Evolutionary conservation across 37 sponge, comb jelly and placozoan species (phyloP).

Genomic region (Cliona cf. orientalis): DNA sequence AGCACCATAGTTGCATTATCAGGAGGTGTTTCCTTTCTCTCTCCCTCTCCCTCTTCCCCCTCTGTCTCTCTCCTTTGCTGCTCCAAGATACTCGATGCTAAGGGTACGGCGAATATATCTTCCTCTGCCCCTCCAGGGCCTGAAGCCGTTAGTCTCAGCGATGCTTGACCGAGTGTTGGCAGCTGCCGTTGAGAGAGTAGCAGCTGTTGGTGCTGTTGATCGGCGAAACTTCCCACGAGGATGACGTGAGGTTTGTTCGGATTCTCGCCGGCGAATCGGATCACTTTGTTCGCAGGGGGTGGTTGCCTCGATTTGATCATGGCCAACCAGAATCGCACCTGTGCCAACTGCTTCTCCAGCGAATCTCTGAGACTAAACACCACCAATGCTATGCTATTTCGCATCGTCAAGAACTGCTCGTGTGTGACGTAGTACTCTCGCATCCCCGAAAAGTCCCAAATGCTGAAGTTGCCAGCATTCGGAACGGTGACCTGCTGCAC

Average conservation of each 20-base stretch:
- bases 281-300: slow-evolving; percentile 15
- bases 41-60: too few species aligned
- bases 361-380: slow-evolving; percentile 74
- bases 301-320: slow-evolving; percentile 76
- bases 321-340: slow-evolving; percentile 79
- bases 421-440: slow-evolving; percentile 75
- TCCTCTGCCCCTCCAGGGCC: not conserved
- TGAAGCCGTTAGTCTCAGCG: too few species aligned
- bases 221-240: slow-evolving; percentile 76
- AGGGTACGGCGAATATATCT: slow-evolving; percentile 16
- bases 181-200: too few species aligned
- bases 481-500: slow-evolving; percentile 63
- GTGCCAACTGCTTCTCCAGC: slow-evolving; percentile 57
- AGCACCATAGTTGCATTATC: slow-evolving; percentile 42
- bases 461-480: slow-evolving; percentile 73
- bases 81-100: not conserved
- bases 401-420: slow-evolving; percentile 65
- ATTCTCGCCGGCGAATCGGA: slow-evolving; percentile 28
- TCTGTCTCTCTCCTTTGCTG: too few species aligned
- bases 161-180: too few species aligned
- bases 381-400: slow-evolving; percentile 69
- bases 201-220: slow-evolving; percentile 45
- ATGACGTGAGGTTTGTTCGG: slow-evolving; percentile 56
- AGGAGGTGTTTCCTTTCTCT: not conserved
- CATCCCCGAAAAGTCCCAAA: slow-evolving; percentile 91